phyloP scores from a whole-genome alignment of 2,113 vertebrate genomes.

The Tachycineta bicolor region DNA sequence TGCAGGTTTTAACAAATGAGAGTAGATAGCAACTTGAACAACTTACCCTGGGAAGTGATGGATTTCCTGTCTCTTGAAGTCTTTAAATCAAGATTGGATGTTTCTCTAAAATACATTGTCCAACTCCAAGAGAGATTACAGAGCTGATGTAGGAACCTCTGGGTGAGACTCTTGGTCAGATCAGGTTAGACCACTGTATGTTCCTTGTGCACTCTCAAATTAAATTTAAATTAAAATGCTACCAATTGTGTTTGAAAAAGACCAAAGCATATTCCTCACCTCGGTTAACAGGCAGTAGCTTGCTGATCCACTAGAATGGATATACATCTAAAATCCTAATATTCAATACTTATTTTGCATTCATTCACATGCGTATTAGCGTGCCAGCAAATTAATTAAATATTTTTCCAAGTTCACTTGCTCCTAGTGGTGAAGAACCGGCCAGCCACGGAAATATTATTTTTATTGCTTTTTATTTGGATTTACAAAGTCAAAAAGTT shows the following conservation, averaged over 20 bases:
- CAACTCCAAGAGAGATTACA: neutral
- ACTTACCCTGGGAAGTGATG: neutral
- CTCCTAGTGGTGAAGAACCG: neutral
- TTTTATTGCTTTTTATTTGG: neutral
- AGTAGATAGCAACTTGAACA: constrained; percentile 3
- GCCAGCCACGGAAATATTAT: neutral
- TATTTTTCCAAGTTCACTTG: neutral
- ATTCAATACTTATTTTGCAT: neutral
- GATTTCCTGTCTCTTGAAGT: constrained; percentile 23
- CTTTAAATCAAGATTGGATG: constrained; percentile 30
- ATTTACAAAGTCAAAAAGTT: neutral
- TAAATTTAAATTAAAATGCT: neutral
- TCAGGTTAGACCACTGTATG: neutral
- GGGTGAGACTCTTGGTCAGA: neutral
- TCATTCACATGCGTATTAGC: neutral
- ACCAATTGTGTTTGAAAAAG: neutral
- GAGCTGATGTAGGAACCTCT: neutral
- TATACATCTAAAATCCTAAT: neutral
- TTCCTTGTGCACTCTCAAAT: neutral
- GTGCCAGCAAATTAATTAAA: neutral
- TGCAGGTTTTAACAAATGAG: constrained; percentile 4
- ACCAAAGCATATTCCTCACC: neutral
- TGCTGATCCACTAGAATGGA: neutral
- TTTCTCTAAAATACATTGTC: constrained; percentile 8
- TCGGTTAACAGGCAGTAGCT: neutral